Evolutionary conservation across 1,140 invertebrate genomes (phyloP), one percentile per base, ranked within the genome.

Genomic region (Caenorhabditis latens): DNA sequence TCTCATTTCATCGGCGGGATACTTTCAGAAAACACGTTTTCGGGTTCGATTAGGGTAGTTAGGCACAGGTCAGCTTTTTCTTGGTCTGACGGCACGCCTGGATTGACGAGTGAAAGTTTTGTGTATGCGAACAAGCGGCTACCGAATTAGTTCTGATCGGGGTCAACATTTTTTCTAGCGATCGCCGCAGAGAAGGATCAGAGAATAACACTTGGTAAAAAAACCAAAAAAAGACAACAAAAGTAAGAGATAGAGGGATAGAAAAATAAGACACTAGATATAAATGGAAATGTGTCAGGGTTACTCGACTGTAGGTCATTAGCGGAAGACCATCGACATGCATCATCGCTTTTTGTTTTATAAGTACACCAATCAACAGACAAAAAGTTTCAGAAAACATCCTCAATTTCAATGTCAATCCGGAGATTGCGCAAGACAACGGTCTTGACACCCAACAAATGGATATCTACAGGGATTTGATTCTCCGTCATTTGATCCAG

Each of bases 381-480:
- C n/a, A 79, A 50, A 79, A 79, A 43, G 46, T 79, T 79, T 24
- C 71, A 79, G 71, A 79, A 79, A 79, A 79, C 71, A 79, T 79
- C 9, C 71, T 79, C 71, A 79, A 79, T 50, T 79, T 79, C 71
- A 79, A 79, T 79, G 71, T 79, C 71, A 79, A 79, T 50, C 46
- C 71, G 71, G 71, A 79, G n/a, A 79, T 79, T 24, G 71, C 71
- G 46, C 71, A 79, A 32, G 71, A 79, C 46, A 79, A 79, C 71
- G 71, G 71, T 50, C 71, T 79, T 19, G 83, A 88, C 63, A 90
- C 84, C 50, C 86, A 85, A 9, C 90, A 90, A 40, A 91, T 91
- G 67, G 91, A 91, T 63, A 91, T 92, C 83, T 92, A 92, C 61
- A 43, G 91, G 55, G 91, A 92, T 83, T 86, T 92, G 79, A 91